Base-by-base conservation (phyloP, 2,797 vertebrate genomes). In the Phataginus tricuspis region DNA sequence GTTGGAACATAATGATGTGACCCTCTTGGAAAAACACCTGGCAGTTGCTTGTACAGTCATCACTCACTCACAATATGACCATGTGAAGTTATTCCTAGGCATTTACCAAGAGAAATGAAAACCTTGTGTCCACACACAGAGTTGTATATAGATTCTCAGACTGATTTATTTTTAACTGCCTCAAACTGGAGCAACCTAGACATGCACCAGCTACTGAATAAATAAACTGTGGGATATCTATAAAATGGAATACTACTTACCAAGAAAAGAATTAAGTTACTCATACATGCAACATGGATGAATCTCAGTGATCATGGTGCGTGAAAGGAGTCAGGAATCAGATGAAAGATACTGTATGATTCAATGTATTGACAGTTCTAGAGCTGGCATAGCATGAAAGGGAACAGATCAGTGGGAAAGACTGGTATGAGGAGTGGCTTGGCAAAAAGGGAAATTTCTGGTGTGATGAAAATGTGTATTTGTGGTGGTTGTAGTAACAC, bases 201-300 rank as follows among this genome's bases (percentile, higher is more conserved):
- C 23, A 7, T 13, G 29, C 27, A 34, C 25, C 14, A 42, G 57
- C 7, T n/a, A 37, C 49, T 2, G 16, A 39, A 34, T n/a, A n/a
- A 14, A 10, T 4, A 29, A 5, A 19, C 12, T 15, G 37, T 12
- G 19, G 12, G 21, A 0, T 11, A 7, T 13, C 6, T 31, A 3
- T 5, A 3, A 0, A 2, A 25, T 1, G 14, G n/a, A n/a, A 11
- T 3, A 0, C 11, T 2, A 1, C 34, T 66, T 39, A 55, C 14
- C 1, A 45, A 10, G n/a, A 39, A 18, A 39, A 63, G 0, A 0
- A 5, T 27, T 16, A 11, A 2, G 18, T 27, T 64, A 6, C 42
- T 34, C 4, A 6, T 4, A 13, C 27, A 1, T 1, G 19, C 10
- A n/a, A 9, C 3, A 3, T 4, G 64, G 29, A 4, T 45, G 1